Base-by-base conservation (phyloP, 1,140 invertebrate species). In the Heliothis subflexa region DNA sequence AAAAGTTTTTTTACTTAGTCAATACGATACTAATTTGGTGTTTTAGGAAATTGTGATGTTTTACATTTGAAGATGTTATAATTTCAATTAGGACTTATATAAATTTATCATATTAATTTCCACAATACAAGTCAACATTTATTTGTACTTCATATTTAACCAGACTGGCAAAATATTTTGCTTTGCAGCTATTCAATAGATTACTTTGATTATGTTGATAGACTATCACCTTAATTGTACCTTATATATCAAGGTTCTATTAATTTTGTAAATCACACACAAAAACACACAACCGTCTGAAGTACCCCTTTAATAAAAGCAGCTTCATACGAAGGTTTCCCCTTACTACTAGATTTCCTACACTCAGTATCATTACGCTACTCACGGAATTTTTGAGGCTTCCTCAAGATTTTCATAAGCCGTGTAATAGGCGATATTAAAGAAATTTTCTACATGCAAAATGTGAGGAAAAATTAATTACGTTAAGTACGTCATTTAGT, bases 271-370 rank as follows among this genome's bases (percentile, higher is more conserved):
- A 7, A 55, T 10, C 16, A 10, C n/a, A n/a, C 52, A 21, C 21
- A 59, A 18, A 12, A 18, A 28, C 18, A 45, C 40, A 21, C 10
- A 21, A 12, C 2, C 40, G 62, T 66, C 3, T 13, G 40, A 47
- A 47, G 40, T 40, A 66, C 62, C 40, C 33, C 47, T 66, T 45
- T 66, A 66, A 47, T 66, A 66, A 66, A 47, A 10, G 7, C 40
- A 10, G 47, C 40, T 47, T 11, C 62, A 66, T 7, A 10, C 40
- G 18, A 66, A 66, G 62, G 16, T 47, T 45, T 10, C 9, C 5
- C 28, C 59, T 28, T 45, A 62, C 61, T 9, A 47, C 61, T 64
- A 12, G n/a, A 66, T 2, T 40, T 13, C 16, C 16, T 47, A 64
- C 18, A 16, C 61, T 47, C 40, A 10, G 14, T 33, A 55, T 50